Base-by-base conservation (phyloP, 2,888 invertebrate species). In the Dryomyza anilis region DNA sequence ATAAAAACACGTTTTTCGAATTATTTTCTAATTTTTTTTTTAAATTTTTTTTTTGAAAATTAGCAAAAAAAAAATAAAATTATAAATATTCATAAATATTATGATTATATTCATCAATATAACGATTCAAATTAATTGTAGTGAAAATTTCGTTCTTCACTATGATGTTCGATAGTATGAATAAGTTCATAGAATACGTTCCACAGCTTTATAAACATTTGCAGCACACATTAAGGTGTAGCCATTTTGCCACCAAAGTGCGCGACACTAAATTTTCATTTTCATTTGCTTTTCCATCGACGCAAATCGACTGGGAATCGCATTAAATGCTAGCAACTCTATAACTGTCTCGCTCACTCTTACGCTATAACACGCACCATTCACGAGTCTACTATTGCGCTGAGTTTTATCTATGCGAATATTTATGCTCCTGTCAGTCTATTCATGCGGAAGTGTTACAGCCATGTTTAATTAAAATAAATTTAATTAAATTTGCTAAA, bases 401-500 rank as follows among this genome's bases (percentile, higher is more conserved):
- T 33, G 33, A 12, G 12, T n/a, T 33, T 12, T 16, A n/a, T 52
- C 2, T 29, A 14, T 53, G 14, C 21, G 56, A 36, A 16, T 56
- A 39, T 21, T 25, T 36, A 12, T 27, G 6, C 25, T 23, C 14
- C 25, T 23, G 27, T 27, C 14, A 12, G 27, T 25, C n/a, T 25
- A 23, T 23, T 27, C 50, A 27, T 21, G 25, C n/a, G 50, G 5
- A 50, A 50, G 25, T 25, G 27, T 25, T 21, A 50, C 27, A 50
- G n/a, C 27, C 50, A 25, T 50, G 50, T 27, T 50, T 50, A 50
- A 50, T 50, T 50, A 50, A 50, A 27, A 50, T 50, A 50, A 50
- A 50, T 50, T 50, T 50, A 50, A 50, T 50, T 50, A 27, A 27
- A 50, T 50, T 25, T n/a, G n/a, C n/a, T n/a, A n/a, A n/a, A n/a